Evolutionary conservation across 64 coral and sea anemone species (phyloP).

Genomic region (Trachythela sp.): DNA sequence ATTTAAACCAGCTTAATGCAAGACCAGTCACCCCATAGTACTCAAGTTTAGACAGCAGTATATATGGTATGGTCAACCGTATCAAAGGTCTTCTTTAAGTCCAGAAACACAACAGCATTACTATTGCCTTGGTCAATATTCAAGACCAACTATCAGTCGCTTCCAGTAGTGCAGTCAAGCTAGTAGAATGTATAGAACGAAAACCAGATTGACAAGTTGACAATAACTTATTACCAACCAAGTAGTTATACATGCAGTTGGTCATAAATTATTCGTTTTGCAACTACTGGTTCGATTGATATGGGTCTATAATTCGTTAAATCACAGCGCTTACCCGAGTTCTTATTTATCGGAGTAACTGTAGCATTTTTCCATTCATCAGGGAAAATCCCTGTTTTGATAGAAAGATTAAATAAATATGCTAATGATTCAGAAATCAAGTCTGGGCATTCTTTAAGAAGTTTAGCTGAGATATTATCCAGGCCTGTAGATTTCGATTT

Average conservation of each 20-base stretch:
- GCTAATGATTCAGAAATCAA: too few relatives aligned
- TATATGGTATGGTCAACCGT: background rate
- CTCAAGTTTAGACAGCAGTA: background rate
- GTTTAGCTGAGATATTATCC: slow-evolving; percentile 35
- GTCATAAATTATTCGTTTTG: slow-evolving; percentile 29
- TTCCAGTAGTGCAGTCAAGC: background rate
- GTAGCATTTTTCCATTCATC: slow-evolving; percentile 50
- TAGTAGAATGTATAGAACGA: background rate
- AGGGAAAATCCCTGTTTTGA: slow-evolving; percentile 32
- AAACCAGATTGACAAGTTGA: slow-evolving; percentile 21
- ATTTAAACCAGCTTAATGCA: background rate
- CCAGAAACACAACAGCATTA: slow-evolving; percentile 26
- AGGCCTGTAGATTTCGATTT: slow-evolving; percentile 44
- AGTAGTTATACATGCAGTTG: slow-evolving; percentile 20
- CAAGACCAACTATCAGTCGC: background rate
- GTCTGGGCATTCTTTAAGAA: background rate
- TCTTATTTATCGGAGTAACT: slow-evolving; percentile 34
- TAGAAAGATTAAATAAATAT: slow-evolving; percentile 46
- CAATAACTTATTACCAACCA: slow-evolving; percentile 15
- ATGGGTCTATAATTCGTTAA: too few relatives aligned
- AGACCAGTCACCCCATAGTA: background rate
- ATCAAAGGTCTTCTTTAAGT: background rate
- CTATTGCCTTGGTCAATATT: slow-evolving; percentile 23
- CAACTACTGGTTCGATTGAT: slow-evolving; percentile 31
- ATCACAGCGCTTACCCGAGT: too few relatives aligned